Evolutionary conservation across 2,113 vertebrate genomes (phyloP).

Genomic region (Pithys albifrons): DNA sequence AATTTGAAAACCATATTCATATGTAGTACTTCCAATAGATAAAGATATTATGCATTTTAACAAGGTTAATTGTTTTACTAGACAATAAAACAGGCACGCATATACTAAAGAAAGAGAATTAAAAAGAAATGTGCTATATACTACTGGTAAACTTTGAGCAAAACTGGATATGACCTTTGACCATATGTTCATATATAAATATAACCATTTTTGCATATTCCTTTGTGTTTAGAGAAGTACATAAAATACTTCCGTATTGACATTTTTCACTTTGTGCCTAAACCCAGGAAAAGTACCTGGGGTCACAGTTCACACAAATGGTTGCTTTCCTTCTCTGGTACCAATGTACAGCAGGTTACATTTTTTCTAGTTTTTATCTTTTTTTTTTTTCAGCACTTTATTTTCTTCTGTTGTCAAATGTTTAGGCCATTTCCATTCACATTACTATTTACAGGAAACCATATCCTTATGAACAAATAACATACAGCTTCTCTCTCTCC

Average conservation of each 20-base stretch:
- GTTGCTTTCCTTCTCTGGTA: not conserved
- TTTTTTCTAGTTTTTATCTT: not conserved
- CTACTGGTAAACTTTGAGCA: slow-evolving; percentile 9
- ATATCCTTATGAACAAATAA: not conserved
- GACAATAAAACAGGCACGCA: slow-evolving; percentile 70
- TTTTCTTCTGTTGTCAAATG: not conserved
- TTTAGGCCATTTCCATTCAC: not conserved
- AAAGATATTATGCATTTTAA: slow-evolving; percentile 44
- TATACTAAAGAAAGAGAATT: slow-evolving; percentile 19
- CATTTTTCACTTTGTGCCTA: not conserved
- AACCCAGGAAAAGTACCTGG: not conserved
- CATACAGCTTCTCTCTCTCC: not conserved
- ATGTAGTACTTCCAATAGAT: slow-evolving; percentile 46
- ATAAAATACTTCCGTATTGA: not conserved
- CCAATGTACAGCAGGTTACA: not conserved
- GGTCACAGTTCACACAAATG: not conserved
- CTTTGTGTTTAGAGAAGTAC: not conserved
- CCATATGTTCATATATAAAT: not conserved
- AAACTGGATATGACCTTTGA: not conserved
- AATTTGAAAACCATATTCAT: slow-evolving; percentile 56
- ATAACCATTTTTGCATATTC: not conserved
- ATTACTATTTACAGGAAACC: not conserved
- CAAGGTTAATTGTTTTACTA: slow-evolving; percentile 54
- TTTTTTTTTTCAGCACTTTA: not conserved
- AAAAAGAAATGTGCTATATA: not conserved